These are phyloP conservation scores for Drosophila elegans DNA, from an alignment of 1,140 invertebrate species.

Conservation along the genomic window DNA sequence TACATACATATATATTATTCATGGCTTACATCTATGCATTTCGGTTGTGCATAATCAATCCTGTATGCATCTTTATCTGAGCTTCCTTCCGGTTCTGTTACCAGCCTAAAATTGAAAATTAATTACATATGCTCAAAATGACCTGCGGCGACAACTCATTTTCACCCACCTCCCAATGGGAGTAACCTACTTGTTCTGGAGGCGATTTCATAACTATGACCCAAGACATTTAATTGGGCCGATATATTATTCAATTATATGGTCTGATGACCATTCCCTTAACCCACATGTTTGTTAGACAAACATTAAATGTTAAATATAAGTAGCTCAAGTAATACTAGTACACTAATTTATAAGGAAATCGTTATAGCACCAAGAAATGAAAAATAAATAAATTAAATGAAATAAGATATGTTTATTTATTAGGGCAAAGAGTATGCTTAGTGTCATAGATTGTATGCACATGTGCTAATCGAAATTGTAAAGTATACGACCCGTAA, in stretches of 20 bases:
- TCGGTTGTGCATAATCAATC: slow-evolving; percentile 13
- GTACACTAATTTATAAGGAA: too few species aligned
- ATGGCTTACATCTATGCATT: slow-evolving; percentile 5
- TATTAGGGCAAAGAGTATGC: too few species aligned
- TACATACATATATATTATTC: slow-evolving; percentile 8
- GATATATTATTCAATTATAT: background rate
- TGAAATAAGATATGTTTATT: too few species aligned
- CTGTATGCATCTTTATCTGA: slow-evolving; percentile 1
- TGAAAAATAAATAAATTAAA: too few species aligned
- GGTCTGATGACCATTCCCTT: background rate
- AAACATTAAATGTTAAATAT: background rate
- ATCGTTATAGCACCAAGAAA: too few species aligned
- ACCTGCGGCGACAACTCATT: background rate
- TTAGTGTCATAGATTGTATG: background rate
- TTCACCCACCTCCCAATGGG: background rate
- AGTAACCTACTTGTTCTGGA: background rate
- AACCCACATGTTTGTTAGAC: too few species aligned
- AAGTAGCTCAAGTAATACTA: too few species aligned
- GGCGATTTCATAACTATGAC: background rate
- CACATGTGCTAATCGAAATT: background rate
- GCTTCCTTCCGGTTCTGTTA: background rate
- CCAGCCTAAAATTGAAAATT: slow-evolving; percentile 59
- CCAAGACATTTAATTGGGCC: background rate
- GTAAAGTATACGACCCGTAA: background rate
- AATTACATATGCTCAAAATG: slow-evolving; percentile 59